Evolutionary conservation across 2,888 invertebrate genomes (phyloP).

Genomic region (Argynnis bischoffii): DNA sequence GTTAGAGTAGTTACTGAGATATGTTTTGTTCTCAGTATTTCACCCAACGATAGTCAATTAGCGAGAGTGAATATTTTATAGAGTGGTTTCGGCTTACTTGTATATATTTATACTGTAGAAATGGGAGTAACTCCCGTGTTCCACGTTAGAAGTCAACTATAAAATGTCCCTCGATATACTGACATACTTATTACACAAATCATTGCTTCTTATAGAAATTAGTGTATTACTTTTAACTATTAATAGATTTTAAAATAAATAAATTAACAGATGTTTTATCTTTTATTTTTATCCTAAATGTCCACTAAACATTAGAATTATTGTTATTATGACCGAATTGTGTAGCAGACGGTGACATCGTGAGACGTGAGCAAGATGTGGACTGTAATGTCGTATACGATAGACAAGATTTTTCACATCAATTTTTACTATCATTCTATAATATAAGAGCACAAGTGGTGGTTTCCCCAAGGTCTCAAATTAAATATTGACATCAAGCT

Average conservation of each 20-base stretch:
- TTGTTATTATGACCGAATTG: too few relatives aligned
- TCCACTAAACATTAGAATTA: neutral
- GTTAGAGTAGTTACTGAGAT: conserved; percentile 71
- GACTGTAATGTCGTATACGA: too few relatives aligned
- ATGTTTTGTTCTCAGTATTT: conserved; percentile 66
- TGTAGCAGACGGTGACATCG: too few relatives aligned
- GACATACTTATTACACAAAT: conserved; percentile 60
- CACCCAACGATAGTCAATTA: conserved; percentile 83
- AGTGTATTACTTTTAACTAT: conserved; percentile 70
- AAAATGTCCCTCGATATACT: conserved; percentile 51
- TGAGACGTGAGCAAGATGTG: too few relatives aligned
- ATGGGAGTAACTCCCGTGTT: conserved; percentile 46
- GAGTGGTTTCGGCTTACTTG: conserved; percentile 62
- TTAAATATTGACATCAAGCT: too few relatives aligned
- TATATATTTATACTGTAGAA: conserved; percentile 62
- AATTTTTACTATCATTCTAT: too few relatives aligned
- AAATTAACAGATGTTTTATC: conserved; percentile 46
- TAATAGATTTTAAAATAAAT: conserved; percentile 56
- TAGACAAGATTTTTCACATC: too few relatives aligned
- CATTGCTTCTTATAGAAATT: conserved; percentile 67
- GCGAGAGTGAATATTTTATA: conserved; percentile 77
- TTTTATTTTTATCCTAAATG: conserved; percentile 29
- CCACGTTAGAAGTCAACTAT: conserved; percentile 47
- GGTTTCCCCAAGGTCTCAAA: too few relatives aligned
- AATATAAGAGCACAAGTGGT: too few relatives aligned